phyloP scores from a whole-genome alignment of 2,888 invertebrate genomes.

The Caenorhabditis drosophilae region DNA sequence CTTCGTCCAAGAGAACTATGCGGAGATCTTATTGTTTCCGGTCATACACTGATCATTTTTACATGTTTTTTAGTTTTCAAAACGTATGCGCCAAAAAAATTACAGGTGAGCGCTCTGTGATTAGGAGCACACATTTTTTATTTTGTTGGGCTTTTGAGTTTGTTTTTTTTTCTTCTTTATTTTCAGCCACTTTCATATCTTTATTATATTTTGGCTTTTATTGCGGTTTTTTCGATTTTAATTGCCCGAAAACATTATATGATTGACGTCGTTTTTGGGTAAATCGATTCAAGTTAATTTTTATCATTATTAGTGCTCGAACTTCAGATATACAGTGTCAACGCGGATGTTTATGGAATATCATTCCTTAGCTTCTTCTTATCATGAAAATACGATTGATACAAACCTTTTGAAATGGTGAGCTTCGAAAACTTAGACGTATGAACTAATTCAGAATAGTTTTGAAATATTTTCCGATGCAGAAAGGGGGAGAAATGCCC shows the following conservation, averaged over 20 bases:
- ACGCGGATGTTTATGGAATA: conserved; percentile 65
- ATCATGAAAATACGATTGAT: conserved; percentile 55
- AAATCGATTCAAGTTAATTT: conserved; percentile 10
- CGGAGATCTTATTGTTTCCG: conserved; percentile 67
- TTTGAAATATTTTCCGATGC: too few species aligned
- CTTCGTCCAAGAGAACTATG: conserved; percentile 57
- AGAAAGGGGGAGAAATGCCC: too few species aligned
- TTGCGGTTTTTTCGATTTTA: conserved; percentile 60
- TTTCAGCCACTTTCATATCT: conserved; percentile 42
- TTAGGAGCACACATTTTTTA: too few species aligned
- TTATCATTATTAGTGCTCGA: background rate
- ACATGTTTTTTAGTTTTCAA: conserved; percentile 55
- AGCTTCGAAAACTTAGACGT: too few species aligned
- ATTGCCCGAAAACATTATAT: conserved; percentile 65
- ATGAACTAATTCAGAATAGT: too few species aligned
- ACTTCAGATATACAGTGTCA: conserved; percentile 53
- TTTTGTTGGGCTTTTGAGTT: too few species aligned
- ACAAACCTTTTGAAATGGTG: conserved; percentile 55
- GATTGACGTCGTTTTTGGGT: conserved; percentile 64
- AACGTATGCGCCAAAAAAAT: conserved; percentile 57
- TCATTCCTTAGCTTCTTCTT: conserved; percentile 55
- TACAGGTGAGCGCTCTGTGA: too few species aligned
- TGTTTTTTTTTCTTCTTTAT: too few species aligned
- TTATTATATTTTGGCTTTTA: conserved; percentile 53
- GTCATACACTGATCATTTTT: conserved; percentile 65